Evolutionary conservation across 2,113 vertebrate species (phyloP).

Genomic region (Syrrhaptes paradoxus): DNA sequence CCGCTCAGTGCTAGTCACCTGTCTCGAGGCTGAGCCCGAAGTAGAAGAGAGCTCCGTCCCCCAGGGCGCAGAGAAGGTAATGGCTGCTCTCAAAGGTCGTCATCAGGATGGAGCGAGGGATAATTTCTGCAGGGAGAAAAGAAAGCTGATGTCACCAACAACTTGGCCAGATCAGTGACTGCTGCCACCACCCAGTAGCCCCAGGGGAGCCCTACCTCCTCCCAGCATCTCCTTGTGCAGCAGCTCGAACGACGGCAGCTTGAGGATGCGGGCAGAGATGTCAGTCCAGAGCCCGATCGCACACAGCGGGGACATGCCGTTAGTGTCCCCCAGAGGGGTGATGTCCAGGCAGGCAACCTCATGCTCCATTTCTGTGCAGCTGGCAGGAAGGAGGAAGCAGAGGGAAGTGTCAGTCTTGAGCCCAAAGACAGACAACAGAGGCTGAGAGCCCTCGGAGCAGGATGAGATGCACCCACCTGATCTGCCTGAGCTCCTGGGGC

Average conservation of each 20-base stretch:
- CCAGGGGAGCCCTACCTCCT: slow-evolving; percentile 83
- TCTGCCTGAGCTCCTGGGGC: slow-evolving; percentile 92
- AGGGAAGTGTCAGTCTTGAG: neutral
- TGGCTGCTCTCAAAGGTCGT: slow-evolving; percentile 98
- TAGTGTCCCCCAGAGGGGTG: slow-evolving; percentile 90
- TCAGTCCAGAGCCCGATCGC: slow-evolving; percentile 98
- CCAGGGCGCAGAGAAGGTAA: slow-evolving; percentile 94
- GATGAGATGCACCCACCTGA: slow-evolving; percentile 78
- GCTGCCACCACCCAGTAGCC: neutral
- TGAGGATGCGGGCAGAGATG: slow-evolving; percentile 94
- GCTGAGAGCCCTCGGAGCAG: neutral
- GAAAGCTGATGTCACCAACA: neutral
- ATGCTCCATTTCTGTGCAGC: slow-evolving; percentile 96
- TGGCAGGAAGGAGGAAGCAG: slow-evolving; percentile 34
- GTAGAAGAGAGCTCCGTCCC: slow-evolving; percentile 98
- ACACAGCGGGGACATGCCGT: slow-evolving; percentile 88
- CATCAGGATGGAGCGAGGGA: slow-evolving; percentile 98
- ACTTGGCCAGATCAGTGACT: fast-evolving
- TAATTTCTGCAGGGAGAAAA: slow-evolving; percentile 84
- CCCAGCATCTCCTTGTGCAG: slow-evolving; percentile 99
- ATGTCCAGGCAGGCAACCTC: slow-evolving; percentile 98
- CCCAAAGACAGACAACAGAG: too few species aligned
- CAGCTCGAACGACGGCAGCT: slow-evolving; percentile 91
- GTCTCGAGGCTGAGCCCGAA: slow-evolving; percentile 94
- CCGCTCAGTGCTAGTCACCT: slow-evolving; percentile 59